Evolutionary conservation across 2,888 invertebrate species (phyloP), one percentile per base, ranked within the genome.

Genomic region (Pammene fasciana): DNA sequence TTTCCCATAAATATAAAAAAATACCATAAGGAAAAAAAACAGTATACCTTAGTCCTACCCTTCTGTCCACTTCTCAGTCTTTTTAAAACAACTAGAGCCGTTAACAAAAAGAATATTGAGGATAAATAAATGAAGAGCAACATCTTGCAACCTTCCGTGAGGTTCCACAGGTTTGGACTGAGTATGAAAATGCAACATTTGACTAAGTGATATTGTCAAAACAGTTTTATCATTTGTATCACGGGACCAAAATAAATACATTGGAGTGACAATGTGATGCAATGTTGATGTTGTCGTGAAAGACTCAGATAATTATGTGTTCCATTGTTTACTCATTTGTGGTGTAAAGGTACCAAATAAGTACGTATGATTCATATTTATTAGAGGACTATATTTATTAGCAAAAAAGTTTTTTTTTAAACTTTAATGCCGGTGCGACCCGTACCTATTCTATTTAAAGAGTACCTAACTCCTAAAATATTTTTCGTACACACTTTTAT

Each of bases 121-220:
- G 84, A 84, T 16, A 87, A 74, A 73, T 85, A 90, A 9, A 84
- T 72, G 71, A 81, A 88, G 65, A 84, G 79, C 52, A 86, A 74
- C 87, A 89, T 90, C 62, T 62, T 64, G 54, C 73, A 74, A 81
- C 83, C 77, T 74, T 72, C 72, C 75, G 65, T 67, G 46, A 67
- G 70, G 65, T 72, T 67, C 54, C 61, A 71, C 74, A 48, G 70
- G 70, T 66, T 71, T 41, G 48, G 64, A 83, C 79, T 83, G 77
- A 81, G 72, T 68, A 67, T 64, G 70, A 65, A 66, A 70, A 66
- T 68, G 61, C 73, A 72, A 66, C 71, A 70, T 67, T 71, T 72
- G 74, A 71, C 67, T 46, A 52, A 50, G 11, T 11, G 62, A 36
- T 59, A 18, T 34, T 36, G 38, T 34, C 34, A 57, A 52, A 38